phyloP scores from a whole-genome alignment of 2,888 invertebrate genomes.

The Sisyra nigra region DNA sequence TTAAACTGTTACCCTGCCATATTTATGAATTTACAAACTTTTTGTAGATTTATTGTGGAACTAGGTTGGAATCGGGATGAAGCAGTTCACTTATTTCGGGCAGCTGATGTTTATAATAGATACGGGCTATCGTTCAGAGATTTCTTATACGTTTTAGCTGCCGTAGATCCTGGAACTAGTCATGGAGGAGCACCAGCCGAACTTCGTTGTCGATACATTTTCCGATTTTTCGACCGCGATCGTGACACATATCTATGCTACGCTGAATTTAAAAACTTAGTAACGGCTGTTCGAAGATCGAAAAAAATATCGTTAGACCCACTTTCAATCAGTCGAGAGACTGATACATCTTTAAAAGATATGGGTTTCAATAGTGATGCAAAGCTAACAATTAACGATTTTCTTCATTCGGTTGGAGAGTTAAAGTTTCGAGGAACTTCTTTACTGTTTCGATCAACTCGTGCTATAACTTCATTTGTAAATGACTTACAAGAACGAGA shows the following conservation, averaged over 20 bases:
- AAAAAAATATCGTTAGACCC: constrained; percentile 36
- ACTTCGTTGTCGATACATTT: constrained; percentile 51
- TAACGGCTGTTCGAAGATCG: constrained; percentile 34
- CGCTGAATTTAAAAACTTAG: constrained; percentile 40
- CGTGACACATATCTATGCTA: constrained; percentile 34
- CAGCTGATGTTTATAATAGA: constrained; percentile 35
- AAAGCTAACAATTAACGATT: constrained; percentile 25
- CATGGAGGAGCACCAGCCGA: constrained; percentile 49
- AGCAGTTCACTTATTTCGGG: constrained; percentile 32
- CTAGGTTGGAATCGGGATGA: constrained; percentile 36
- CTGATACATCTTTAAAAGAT: constrained; percentile 18
- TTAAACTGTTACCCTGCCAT: constrained; percentile 35
- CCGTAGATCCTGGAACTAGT: constrained; percentile 44
- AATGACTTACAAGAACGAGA: constrained; percentile 4
- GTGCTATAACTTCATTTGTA: constrained; percentile 20
- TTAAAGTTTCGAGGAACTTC: constrained; percentile 51
- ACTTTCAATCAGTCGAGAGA: constrained; percentile 35
- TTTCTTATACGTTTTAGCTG: constrained; percentile 41
- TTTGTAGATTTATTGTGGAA: constrained; percentile 35
- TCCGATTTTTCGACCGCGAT: constrained; percentile 42
- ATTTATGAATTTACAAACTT: constrained; percentile 36
- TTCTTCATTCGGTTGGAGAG: constrained; percentile 46
- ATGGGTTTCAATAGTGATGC: constrained; percentile 17
- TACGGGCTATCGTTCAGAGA: constrained; percentile 38
- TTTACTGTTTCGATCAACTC: constrained; percentile 40